A percentile compares a stretch with the other conserved stretches of the same genome.
Evolutionary conservation across 2,797 vertebrate species (phyloP).

Genomic region (Coregonus sp.): DNA sequence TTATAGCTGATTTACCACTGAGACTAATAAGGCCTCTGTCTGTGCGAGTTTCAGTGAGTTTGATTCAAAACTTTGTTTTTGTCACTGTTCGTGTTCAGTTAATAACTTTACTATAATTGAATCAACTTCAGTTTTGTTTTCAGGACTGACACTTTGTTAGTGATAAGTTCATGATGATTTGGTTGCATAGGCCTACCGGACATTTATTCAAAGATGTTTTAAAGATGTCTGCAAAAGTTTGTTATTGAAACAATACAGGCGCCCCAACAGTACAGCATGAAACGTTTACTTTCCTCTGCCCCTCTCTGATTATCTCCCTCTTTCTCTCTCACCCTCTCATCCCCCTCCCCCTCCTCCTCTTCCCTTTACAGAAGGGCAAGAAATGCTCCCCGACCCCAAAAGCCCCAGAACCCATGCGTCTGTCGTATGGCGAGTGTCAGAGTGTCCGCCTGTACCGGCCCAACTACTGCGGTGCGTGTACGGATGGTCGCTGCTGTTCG

Average conservation of each 20-base stretch:
- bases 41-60: background rate
- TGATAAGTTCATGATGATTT: background rate
- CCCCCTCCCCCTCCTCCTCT: background rate
- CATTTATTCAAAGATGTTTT: background rate
- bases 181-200: background rate
- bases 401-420: conserved; percentile 51
- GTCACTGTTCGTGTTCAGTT: background rate
- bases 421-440: conserved; percentile 70
- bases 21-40: background rate
- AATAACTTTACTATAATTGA: background rate
- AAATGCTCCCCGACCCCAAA: conserved; percentile 70
- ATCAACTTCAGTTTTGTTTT: background rate
- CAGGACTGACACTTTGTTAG: background rate
- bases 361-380: conserved; percentile 64
- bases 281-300: no score
- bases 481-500: conserved; percentile 71
- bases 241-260: background rate
- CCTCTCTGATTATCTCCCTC: background rate
- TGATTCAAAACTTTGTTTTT: background rate
- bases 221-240: background rate
- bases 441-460: conserved; percentile 71
- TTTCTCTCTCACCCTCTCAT: no score
- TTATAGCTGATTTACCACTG: background rate
- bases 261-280: background rate
- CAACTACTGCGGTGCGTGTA: conserved; percentile 72